Evolutionary conservation across 2,113 vertebrate species (phyloP), one percentile per base, ranked within the genome.

Genomic region (Malurus elegans): DNA sequence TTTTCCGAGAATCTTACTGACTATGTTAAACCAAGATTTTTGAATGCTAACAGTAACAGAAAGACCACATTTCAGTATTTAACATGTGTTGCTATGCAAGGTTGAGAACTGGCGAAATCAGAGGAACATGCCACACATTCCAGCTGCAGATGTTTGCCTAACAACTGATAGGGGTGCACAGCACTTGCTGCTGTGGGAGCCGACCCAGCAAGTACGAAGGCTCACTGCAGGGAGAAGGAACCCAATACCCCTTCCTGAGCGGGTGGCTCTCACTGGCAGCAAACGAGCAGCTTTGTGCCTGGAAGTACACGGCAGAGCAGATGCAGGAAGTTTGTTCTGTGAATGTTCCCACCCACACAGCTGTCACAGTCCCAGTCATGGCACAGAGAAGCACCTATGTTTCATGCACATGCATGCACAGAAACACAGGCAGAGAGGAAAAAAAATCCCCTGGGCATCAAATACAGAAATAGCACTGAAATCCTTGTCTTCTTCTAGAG

Each of bases 111-210:
- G 40, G 50, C 2, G 2, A 90, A 90, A 88, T 40, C 17, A 50
- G 42, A 73, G 75, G 58, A 82, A 82, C 62, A 69, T 79, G 88
- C 86, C 86, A 66, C 1, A 10, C 79, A 79, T 93, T 93, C 96
- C 90, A 86, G 90, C 85, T 88, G 88, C 81, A 82, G 56, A 72
- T 48, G 70, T 93, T 79, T 79, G 71, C 70, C 45, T 81, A 75
- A 93, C 53, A 87, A 75, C 53, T 75, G 80, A 92, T 28, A 86
- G 58, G 19, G 40, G 31, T 2, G 5, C 7, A 25, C n/a, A 56
- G 83, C 65, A 56, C 86, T 26, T 64, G 58, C 82, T 86, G 69
- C 65, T 53, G 32, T 23, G 47, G 67, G 16, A 91, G 76, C n/a
- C 65, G 61, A 15, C 18, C 36, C 89, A 85, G 25, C 16, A 74